phyloP scores from a whole-genome alignment of 2,888 invertebrate species.

The Mayetiola destructor region DNA sequence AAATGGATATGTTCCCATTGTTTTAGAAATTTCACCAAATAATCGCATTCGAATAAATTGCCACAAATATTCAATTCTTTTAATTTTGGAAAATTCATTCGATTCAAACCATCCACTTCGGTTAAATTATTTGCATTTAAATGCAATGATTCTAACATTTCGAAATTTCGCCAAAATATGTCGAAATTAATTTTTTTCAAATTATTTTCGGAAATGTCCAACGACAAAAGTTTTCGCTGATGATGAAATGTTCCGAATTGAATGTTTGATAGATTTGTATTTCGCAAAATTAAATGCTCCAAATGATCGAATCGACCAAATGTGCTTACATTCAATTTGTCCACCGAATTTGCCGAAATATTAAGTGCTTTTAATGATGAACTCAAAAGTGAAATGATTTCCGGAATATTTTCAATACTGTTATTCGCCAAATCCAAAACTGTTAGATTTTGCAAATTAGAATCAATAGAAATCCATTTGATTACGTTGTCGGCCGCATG shows the following conservation, averaged over 20 bases:
- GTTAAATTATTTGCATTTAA: background rate
- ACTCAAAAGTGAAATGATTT: background rate
- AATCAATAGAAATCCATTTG: too few relatives aligned
- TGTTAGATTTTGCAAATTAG: background rate
- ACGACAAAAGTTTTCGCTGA: background rate
- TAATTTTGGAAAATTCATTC: background rate
- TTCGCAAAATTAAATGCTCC: background rate
- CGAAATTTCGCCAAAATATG: too few relatives aligned
- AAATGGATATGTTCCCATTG: too few relatives aligned
- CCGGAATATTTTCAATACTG: background rate
- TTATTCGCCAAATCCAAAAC: background rate
- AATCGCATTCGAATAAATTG: slow-evolving; percentile 30
- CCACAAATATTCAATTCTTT: background rate
- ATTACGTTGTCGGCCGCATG: too few relatives aligned
- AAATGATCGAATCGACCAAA: background rate
- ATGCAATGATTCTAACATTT: background rate
- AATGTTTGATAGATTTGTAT: background rate
- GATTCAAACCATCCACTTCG: background rate
- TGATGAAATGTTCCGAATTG: background rate
- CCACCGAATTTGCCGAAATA: background rate
- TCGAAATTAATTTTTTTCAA: background rate
- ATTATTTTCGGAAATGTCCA: background rate
- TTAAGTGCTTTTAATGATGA: background rate
- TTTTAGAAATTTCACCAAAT: slow-evolving; percentile 22
- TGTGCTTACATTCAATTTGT: background rate